Base-by-base conservation (phyloP, 2,888 invertebrate species). In the Smittia aterrima region DNA sequence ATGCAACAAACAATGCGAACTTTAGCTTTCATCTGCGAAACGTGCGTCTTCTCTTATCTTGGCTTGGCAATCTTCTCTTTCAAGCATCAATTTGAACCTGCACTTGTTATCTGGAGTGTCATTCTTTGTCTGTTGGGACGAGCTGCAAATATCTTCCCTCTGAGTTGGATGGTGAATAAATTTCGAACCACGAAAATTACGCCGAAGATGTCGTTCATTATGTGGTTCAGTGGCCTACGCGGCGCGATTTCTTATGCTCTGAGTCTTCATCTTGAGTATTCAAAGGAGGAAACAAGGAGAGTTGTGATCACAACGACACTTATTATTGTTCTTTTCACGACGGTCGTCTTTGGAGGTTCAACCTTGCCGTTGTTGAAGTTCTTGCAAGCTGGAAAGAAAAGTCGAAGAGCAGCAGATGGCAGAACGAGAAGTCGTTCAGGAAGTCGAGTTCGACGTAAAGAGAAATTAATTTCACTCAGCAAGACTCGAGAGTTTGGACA, bases 1-100 rank as follows among this genome's bases (percentile, higher is more conserved):
- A 98, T 99, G 92, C 98, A 98, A 82, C 98, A 98, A 83, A 98
- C 98, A 0, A 95, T 99, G 89, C 87, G 97, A 79, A 98, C 98
- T 0, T 85, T 99, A 75, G 94, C 99, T 1, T 98, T 99, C 80
- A 96, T 98, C 77, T 98, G 94, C 78, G 98, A 99, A 85, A 98
- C 98, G 0, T 97, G 97, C 82, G 98, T 99, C 0, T 99, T 99
- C 86, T 98, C 98, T 2, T 99, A 99, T 81, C 86, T 99, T 75
- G 99, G 83, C 1, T 75, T 83, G 76, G 83, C 83, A 0, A 83
- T 82, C 77, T 96, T 91, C 83, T 98, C 98, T 80, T 98, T 98
- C 82, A 90, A 92, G 77, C 95, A 98, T 81, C 89, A 94, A 75
- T 92, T 97, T 41, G 95, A 97, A 82, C 89, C 92, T 18, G 93